These are phyloP conservation scores for Triplophysa yarkandensis DNA, from an alignment of 2,797 vertebrate species.

Conservation along the genomic window DNA sequence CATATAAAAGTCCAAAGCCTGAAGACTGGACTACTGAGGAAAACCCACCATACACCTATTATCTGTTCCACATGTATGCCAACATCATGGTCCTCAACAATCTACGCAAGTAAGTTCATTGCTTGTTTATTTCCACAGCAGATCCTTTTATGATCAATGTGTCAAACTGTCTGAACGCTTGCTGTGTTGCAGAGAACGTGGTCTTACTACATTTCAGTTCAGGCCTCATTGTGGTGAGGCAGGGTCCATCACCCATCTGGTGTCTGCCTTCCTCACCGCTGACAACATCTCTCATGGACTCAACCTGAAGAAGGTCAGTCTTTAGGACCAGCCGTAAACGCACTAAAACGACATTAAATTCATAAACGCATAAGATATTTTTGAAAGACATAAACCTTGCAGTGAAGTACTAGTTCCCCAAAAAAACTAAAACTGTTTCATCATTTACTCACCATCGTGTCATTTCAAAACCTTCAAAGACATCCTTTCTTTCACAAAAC, in stretches of 20 bases:
- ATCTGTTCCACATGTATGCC: constrained; percentile 96
- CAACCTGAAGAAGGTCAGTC: constrained; percentile 91
- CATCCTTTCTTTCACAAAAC: too few species aligned
- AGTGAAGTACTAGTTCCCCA: too few species aligned
- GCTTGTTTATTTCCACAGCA: too few species aligned
- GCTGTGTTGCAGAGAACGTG: constrained; percentile 80
- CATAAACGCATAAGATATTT: too few species aligned
- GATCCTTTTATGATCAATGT: too few species aligned
- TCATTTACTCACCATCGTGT: too few species aligned
- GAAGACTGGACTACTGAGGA: constrained; percentile 87
- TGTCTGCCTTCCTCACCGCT: constrained; percentile 91
- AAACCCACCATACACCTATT: constrained; percentile 96
- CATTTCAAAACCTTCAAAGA: too few species aligned
- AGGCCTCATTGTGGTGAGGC: constrained; percentile 97
- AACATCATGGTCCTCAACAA: constrained; percentile 99
- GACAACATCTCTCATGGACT: constrained; percentile 98
- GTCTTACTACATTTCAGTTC: constrained; percentile 93
- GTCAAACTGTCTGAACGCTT: background rate
- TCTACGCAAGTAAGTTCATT: constrained; percentile 88
- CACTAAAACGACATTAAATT: background rate
- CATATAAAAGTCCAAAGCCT: constrained; percentile 90
- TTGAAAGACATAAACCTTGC: too few species aligned
- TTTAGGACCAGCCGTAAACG: background rate
- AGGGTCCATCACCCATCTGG: constrained; percentile 95
- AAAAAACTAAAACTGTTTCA: too few species aligned